Evolutionary conservation across 2,888 invertebrate species (phyloP).

Genomic region (Zygaena filipendulae): DNA sequence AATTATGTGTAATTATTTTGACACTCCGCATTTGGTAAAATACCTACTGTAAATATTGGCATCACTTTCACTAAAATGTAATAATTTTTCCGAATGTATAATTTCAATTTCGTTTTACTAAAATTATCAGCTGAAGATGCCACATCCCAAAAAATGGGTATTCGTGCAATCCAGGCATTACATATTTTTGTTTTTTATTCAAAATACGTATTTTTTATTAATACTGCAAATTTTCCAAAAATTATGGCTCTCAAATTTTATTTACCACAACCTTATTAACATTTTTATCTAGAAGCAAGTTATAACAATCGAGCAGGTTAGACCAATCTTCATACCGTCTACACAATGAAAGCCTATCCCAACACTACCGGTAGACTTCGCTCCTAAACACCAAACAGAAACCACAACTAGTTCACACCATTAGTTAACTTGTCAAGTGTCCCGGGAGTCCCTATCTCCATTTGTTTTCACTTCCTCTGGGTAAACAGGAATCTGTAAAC

Average conservation of each 20-base stretch:
- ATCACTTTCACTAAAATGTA: too few species aligned
- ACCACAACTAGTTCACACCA: too few species aligned
- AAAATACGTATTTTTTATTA: constrained; percentile 50
- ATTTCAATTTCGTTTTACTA: too few species aligned
- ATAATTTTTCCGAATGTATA: too few species aligned
- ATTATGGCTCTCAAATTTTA: constrained; percentile 60
- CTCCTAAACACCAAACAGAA: constrained; percentile 33
- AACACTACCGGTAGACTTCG: constrained; percentile 17
- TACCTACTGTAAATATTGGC: too few species aligned
- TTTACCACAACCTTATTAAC: constrained; percentile 54
- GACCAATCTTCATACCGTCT: constrained; percentile 11
- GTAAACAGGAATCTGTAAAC: constrained; percentile 36
- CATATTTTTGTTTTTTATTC: constrained; percentile 40
- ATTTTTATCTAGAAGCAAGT: constrained; percentile 49
- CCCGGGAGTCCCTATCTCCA: too few species aligned
- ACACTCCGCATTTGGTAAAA: too few species aligned
- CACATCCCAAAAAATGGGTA: too few species aligned
- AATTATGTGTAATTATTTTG: constrained; percentile 58
- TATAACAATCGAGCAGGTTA: constrained; percentile 56
- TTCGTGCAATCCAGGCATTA: too few species aligned
- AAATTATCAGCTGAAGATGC: too few species aligned
- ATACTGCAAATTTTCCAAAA: constrained; percentile 61
- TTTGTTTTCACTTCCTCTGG: constrained; percentile 33
- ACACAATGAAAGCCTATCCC: too few species aligned
- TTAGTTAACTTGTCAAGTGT: too few species aligned